phyloP scores from a whole-genome alignment of 1,140 invertebrate species.

The Ganaspis sp. region DNA sequence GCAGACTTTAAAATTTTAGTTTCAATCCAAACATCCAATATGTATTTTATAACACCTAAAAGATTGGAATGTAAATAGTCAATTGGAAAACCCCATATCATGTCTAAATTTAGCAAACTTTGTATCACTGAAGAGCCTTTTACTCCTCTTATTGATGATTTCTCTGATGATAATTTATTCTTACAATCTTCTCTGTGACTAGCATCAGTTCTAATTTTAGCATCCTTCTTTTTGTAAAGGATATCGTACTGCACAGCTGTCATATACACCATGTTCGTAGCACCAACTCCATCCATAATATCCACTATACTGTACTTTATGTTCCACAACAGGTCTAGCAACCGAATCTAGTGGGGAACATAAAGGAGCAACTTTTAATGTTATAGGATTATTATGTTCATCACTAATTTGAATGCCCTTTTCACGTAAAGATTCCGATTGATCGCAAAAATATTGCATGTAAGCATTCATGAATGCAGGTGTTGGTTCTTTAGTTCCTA shows the following conservation, averaged over 20 bases:
- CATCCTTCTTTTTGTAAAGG: background rate
- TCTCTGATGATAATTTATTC: conserved; percentile 21
- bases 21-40: conserved; percentile 41
- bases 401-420: conserved; percentile 45
- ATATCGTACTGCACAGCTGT: conserved; percentile 33
- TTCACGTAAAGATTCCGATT: conserved; percentile 41
- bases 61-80: conserved; percentile 52
- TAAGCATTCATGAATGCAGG: conserved; percentile 53
- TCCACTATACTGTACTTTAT: conserved; percentile 51
- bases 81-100: conserved; percentile 45
- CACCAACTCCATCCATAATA: conserved; percentile 55
- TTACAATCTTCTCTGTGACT: conserved; percentile 10
- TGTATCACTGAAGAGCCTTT: conserved; percentile 41
- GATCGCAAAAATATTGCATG: conserved; percentile 44
- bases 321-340: conserved; percentile 51
- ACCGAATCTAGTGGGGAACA: conserved; percentile 51
- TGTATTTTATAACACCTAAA: conserved; percentile 37
- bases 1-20: background rate
- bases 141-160: conserved; percentile 30
- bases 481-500: conserved; percentile 48
- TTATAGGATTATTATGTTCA: conserved; percentile 34
- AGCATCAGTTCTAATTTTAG: conserved; percentile 9
- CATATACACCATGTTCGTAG: conserved; percentile 41
- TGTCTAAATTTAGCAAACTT: conserved; percentile 38
- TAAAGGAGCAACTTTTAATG: conserved; percentile 42